These are phyloP conservation scores for Bombycilla garrulus DNA, from an alignment of 2,113 vertebrate species.

Conservation along the genomic window DNA sequence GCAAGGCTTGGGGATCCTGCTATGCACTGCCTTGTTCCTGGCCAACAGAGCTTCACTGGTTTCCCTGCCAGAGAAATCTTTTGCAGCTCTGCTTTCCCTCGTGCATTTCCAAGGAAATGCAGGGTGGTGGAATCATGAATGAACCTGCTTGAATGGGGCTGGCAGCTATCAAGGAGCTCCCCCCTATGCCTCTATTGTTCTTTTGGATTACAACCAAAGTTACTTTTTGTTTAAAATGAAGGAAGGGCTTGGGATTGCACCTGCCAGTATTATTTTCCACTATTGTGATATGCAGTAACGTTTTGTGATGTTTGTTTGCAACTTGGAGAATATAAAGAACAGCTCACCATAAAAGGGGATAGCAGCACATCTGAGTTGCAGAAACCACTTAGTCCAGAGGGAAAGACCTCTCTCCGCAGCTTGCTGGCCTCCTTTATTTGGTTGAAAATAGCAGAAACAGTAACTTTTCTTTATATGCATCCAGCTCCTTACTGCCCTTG, in stretches of 20 bases:
- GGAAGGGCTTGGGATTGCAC: neutral
- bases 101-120: neutral
- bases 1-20: neutral
- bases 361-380: neutral
- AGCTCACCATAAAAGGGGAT: neutral
- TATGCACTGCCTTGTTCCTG: neutral
- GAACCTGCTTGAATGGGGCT: neutral
- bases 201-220: neutral
- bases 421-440: neutral
- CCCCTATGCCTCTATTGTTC: neutral
- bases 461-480: neutral
- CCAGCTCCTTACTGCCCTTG: neutral
- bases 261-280: neutral
- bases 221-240: neutral
- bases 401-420: neutral
- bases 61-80: neutral
- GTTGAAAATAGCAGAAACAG: neutral
- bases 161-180: neutral
- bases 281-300: neutral
- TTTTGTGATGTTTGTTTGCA: neutral
- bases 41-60: neutral
- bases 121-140: neutral
- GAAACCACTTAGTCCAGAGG: neutral
- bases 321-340: conserved; percentile 1
- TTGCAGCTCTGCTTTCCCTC: neutral